phyloP scores from a whole-genome alignment of 1,140 invertebrate species.

The Drosophila albomicans region DNA sequence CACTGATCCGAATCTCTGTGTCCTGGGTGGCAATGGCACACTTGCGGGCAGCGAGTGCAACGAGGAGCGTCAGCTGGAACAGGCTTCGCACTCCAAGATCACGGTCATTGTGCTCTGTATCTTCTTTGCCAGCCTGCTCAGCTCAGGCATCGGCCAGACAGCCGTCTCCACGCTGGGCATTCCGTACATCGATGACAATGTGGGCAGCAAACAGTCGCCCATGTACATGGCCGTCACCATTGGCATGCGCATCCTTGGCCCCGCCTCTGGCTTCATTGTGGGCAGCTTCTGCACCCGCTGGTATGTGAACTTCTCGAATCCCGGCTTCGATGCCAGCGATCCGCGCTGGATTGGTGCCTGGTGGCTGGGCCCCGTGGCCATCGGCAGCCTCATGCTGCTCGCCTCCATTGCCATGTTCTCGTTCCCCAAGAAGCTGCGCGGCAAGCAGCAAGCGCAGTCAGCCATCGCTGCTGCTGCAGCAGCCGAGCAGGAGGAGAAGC shows the following conservation, averaged over 20 bases:
- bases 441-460: conserved; percentile 62
- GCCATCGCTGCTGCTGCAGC: conserved; percentile 23
- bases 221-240: conserved; percentile 97
- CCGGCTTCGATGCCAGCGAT: conserved; percentile 92
- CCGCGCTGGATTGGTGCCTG: conserved; percentile 96
- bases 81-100: conserved; percentile 90
- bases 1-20: conserved; percentile 72
- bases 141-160: conserved; percentile 96
- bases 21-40: conserved; percentile 59
- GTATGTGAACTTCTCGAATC: conserved; percentile 92
- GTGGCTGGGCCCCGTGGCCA: conserved; percentile 94
- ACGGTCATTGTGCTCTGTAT: conserved; percentile 92
- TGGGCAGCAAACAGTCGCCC: conserved; percentile 95
- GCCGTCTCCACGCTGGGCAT: conserved; percentile 97
- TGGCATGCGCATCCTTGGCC: conserved; percentile 95
- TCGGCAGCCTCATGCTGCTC: conserved; percentile 91
- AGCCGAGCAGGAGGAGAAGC: conserved; percentile 69
- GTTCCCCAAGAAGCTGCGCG: conserved; percentile 90
- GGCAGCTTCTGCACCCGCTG: conserved; percentile 95
- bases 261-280: conserved; percentile 95
- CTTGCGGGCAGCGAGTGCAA: conserved; percentile 85
- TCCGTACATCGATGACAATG: conserved; percentile 97
- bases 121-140: conserved; percentile 94
- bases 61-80: conserved; percentile 87
- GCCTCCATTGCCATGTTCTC: conserved; percentile 94